Evolutionary conservation across 2,888 invertebrate species (phyloP), one percentile per base, ranked within the genome.

Genomic region (Cephus sareptanus): DNA sequence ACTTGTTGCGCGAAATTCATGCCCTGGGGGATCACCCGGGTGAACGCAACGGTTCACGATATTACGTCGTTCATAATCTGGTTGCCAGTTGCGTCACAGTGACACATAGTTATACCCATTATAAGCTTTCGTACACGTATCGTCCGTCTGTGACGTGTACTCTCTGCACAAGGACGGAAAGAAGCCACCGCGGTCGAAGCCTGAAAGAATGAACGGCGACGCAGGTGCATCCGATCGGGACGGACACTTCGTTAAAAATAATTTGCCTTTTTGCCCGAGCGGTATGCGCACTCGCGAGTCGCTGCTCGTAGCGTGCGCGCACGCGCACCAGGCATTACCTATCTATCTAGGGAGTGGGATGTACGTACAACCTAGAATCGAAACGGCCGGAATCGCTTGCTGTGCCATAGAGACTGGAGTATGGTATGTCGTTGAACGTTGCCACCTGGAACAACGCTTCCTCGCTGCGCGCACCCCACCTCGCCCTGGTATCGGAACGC

Each of bases 1-100:
- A 88, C 89, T 88, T 87, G 89, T 88, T 85, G 87, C 87, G 85
- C 81, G 84, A 85, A 87, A 87, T 88, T 87, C 87, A 87, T 87
- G 87, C 87, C 83, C 85, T 82, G 86, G 77, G 80, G 85, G 79
- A 76, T 84, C 79, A 75, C 34, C 73, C 83, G 82, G 83, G 85
- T 85, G 81, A 82, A 56, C 23, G 23, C 56, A 23, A 56, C 56
- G 6, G 23, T 56, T 15, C 23, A 56, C 23, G 56, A 56, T 56
- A 56, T 56, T 23, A 56, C 23, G 23, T 23, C 56, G 9, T 56
- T 56, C 56, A 56, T 56, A 56, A 56, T 56, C 56, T 23, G 23
- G 23, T 23, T 56, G 56, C 56, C 56, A 23, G 56, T 56, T 56
- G 0, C 56, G 23, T 23, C 56, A 23, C 56, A 9, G 9, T 56